These are phyloP conservation scores for Lampris incognitus DNA, from an alignment of 2,113 vertebrate species.

Conservation along the genomic window DNA sequence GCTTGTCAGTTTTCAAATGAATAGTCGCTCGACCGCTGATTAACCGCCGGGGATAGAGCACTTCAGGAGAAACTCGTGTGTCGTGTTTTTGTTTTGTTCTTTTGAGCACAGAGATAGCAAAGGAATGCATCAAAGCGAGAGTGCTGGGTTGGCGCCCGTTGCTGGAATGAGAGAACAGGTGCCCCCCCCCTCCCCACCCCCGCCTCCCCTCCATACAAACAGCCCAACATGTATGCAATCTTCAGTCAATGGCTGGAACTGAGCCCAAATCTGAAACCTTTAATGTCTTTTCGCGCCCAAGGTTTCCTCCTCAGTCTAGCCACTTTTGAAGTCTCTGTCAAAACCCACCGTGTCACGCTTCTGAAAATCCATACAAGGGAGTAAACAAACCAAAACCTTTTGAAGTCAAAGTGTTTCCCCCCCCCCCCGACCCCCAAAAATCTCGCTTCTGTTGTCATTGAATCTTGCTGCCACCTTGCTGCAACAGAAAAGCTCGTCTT, in stretches of 20 bases:
- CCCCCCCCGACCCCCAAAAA: background rate
- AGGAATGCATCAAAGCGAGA: constrained; percentile 73
- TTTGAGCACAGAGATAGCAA: constrained; percentile 75
- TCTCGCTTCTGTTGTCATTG: constrained; percentile 62
- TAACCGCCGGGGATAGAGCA: constrained; percentile 58
- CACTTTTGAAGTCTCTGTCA: constrained; percentile 75
- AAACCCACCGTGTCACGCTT: constrained; percentile 68
- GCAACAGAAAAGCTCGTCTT: constrained; percentile 63
- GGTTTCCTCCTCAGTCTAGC: constrained; percentile 66
- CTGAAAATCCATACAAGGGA: constrained; percentile 71
- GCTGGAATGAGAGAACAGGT: constrained; percentile 71
- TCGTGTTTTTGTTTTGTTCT: constrained; percentile 11
- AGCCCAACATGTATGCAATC: constrained; percentile 61
- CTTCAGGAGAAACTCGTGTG: constrained; percentile 60
- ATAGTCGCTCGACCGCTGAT: constrained; percentile 61
- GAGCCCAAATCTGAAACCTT: constrained; percentile 67
- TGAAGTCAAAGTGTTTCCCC: constrained; percentile 68
- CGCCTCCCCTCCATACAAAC: constrained; percentile 44
- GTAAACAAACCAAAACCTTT: constrained; percentile 75
- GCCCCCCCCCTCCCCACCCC: constrained; percentile 15
- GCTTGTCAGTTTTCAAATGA: constrained; percentile 52
- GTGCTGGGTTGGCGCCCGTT: constrained; percentile 56
- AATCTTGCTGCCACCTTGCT: constrained; percentile 52
- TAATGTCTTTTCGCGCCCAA: constrained; percentile 72
- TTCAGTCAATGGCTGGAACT: constrained; percentile 64